phyloP scores from a whole-genome alignment of 1,140 invertebrate species.

The Micrasema longulum region DNA sequence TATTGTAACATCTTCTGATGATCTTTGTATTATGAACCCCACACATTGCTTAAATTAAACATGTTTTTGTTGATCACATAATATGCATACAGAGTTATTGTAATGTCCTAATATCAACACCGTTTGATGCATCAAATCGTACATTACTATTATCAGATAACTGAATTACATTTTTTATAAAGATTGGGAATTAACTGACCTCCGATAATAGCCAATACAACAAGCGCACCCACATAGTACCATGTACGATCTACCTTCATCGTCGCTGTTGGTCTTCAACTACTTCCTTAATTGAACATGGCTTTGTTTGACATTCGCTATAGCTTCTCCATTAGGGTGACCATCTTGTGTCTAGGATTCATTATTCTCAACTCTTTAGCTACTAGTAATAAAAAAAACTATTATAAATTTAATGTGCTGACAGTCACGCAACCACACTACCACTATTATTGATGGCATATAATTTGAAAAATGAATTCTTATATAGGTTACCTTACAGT shows the following conservation, averaged over 20 bases:
- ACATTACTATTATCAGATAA: too few relatives aligned
- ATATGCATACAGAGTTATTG: too few relatives aligned
- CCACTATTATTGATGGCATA: too few relatives aligned
- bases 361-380: too few relatives aligned
- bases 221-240: slow-evolving; percentile 66
- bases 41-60: slow-evolving; percentile 61
- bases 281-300: slow-evolving; percentile 26
- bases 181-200: slow-evolving; percentile 55
- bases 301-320: slow-evolving; percentile 52
- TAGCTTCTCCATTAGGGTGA: slow-evolving; percentile 59
- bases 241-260: slow-evolving; percentile 65
- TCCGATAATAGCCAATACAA: slow-evolving; percentile 67
- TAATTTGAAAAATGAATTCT: too few relatives aligned
- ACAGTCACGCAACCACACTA: too few relatives aligned
- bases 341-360: slow-evolving; percentile 52
- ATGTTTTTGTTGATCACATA: slow-evolving; percentile 4
- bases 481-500: too few relatives aligned
- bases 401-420: too few relatives aligned
- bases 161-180: too few relatives aligned
- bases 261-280: slow-evolving; percentile 44
- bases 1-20: slow-evolving; percentile 62
- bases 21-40: slow-evolving; percentile 65
- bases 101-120: too few relatives aligned
- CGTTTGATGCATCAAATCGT: not conserved
- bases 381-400: too few relatives aligned